Conservation (phyloP, 2,113 vertebrate genomes). For the Merops nubicus region DNA sequence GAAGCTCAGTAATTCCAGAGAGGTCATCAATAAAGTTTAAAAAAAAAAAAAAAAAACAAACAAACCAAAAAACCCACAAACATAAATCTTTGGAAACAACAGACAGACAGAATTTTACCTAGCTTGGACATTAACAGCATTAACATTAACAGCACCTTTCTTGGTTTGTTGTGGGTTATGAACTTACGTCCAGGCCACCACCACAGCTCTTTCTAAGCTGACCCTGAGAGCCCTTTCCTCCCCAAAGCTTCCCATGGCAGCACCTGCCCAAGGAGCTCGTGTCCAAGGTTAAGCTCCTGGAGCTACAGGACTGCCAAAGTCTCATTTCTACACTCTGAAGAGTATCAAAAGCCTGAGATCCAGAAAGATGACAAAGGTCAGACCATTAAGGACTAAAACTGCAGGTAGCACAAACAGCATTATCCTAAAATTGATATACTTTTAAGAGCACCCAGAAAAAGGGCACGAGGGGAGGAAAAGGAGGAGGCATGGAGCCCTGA, state of each 20-base stretch:
- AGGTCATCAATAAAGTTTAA: background rate
- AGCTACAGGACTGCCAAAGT: background rate
- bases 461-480: background rate
- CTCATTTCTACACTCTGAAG: background rate
- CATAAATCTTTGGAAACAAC: background rate
- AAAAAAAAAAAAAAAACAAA: background rate
- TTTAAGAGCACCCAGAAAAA: background rate
- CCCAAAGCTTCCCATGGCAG: rapidly evolving
- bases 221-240: background rate
- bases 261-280: rapidly evolving
- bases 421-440: background rate
- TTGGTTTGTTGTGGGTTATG: no score
- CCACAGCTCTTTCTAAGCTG: background rate
- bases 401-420: background rate
- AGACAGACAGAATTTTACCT: background rate
- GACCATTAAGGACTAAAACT: background rate
- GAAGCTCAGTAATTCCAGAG: background rate
- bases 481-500: background rate
- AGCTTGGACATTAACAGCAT: background rate
- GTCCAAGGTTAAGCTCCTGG: rapidly evolving
- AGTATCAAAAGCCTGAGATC: background rate
- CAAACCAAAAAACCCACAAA: no score
- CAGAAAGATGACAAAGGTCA: background rate
- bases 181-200: background rate
- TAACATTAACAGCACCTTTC: background rate